A percentile compares a stretch with the other conserved stretches of the same genome.
Conservation (phyloP, 2,113 vertebrate genomes). For the Helogale parvula region DNA sequence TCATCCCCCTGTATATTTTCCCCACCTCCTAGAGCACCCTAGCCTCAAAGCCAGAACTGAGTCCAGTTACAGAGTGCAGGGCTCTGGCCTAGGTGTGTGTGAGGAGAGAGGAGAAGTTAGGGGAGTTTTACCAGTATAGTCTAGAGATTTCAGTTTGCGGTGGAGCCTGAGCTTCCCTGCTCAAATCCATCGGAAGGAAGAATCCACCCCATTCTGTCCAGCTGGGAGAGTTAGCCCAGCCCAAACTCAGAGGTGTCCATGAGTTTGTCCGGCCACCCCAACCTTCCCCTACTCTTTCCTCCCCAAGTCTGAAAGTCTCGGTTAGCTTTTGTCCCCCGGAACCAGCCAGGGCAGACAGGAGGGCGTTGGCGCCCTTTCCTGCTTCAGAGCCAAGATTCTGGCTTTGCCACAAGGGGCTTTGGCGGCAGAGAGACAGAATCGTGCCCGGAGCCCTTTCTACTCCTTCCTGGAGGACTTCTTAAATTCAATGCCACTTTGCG, state of each 20-base stretch:
- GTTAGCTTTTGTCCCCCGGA: constrained; percentile 29
- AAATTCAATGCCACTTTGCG: not conserved
- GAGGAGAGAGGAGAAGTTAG: not conserved
- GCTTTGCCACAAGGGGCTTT: constrained; percentile 25
- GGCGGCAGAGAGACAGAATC: not conserved
- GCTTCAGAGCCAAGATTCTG: not conserved
- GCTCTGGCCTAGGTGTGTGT: not conserved
- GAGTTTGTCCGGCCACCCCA: not conserved
- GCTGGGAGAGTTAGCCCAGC: not conserved
- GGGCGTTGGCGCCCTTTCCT: not conserved
- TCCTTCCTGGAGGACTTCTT: not conserved
- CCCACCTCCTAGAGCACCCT: not conserved
- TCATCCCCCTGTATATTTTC: not conserved
- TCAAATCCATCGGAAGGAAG: not conserved
- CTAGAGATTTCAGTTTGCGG: not conserved
- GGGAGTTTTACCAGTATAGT: not conserved
- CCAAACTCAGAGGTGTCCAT: not conserved
- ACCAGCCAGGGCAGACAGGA: not conserved
- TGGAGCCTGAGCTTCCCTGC: not conserved
- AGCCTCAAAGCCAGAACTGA: constrained; percentile 25
- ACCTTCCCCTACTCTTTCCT: not conserved
- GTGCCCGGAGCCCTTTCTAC: not conserved
- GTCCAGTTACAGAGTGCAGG: not conserved
- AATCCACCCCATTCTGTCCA: not conserved
- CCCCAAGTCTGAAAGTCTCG: constrained; percentile 39